Conservation (phyloP, 2,797 vertebrate genomes). For the Gobionotothen gibberifrons region DNA sequence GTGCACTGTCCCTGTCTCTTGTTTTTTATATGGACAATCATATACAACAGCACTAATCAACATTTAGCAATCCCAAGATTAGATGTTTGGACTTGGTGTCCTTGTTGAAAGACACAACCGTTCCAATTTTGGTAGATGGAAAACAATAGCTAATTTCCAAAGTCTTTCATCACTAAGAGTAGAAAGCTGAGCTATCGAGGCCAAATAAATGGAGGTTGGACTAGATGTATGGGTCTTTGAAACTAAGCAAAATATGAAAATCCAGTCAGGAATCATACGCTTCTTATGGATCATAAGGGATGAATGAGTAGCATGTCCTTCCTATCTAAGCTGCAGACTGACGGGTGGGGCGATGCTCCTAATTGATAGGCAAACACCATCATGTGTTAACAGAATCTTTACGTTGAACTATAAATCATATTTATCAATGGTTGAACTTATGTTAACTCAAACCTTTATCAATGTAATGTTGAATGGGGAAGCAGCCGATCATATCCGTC, state of each 20-base stretch:
- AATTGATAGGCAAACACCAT: not conserved
- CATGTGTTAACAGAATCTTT: not conserved
- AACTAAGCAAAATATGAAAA: too few relatives aligned
- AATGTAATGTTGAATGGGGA: not conserved
- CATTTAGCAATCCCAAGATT: not conserved
- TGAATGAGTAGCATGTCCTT: too few relatives aligned
- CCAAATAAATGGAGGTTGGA: not conserved
- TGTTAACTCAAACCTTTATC: not conserved
- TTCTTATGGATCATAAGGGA: too few relatives aligned
- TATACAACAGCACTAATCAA: not conserved
- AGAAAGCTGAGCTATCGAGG: not conserved
- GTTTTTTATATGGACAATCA: not conserved
- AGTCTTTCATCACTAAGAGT: not conserved
- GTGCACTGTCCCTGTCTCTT: not conserved
- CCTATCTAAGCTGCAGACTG: not conserved
- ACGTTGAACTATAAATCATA: not conserved
- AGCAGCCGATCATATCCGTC: not conserved
- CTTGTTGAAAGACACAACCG: not conserved
- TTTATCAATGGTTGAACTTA: not conserved
- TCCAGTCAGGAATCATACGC: too few relatives aligned
- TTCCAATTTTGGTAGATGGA: too few relatives aligned
- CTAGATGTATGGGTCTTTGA: not conserved
- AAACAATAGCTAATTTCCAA: not conserved
- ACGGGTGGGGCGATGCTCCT: too few relatives aligned
- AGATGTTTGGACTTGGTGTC: not conserved